Base-by-base conservation (phyloP, 2,113 vertebrate species). In the Dicaeum eximium region DNA sequence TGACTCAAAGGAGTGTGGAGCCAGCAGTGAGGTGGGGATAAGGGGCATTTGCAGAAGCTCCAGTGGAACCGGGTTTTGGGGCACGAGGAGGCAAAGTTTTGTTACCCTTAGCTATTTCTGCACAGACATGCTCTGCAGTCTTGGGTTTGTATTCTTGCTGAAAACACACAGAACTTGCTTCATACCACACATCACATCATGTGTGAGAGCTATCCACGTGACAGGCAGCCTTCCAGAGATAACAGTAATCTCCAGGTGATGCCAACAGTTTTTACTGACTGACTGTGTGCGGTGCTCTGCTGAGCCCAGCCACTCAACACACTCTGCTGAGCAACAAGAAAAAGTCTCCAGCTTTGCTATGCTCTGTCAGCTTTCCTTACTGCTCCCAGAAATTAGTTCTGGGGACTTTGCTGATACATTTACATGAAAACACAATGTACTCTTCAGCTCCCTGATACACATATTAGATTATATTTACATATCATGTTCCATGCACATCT, bases 401-500 rank as follows among this genome's bases (percentile, higher is more conserved):
- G 67, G 51, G 45, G 40, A 75, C 57, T 69, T 75, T 61, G 31
- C 18, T 82, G 60, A 56, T 82, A 80, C 15, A 45, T 77, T 88
- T 73, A 73, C 40, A 65, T 54, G 31, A 77, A 82, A 88, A 86
- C 37, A 69, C 54, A 82, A 72, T 6, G 80, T 40, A 31, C 7
- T 53, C 20, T 64, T 64, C 58, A 69, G 71, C n/a, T 92, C 28
- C 48, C 28, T 33, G 58, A 53, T 83, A 60, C 7, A 50, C 0
- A 0, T 9, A 44, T 71, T 61, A 60, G 35, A 64, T 56, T 82
- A 33, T 80, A 70, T 9, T 86, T 51, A 83, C 75, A 38, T 47
- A 69, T 6, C 0, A 0, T 24, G 40, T 65, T 64, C 45, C 48
- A 57, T 23, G 37, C 15, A 31, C 0, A 0, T 47, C 74, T 71